Conservation (phyloP, 2,797 vertebrate genomes). For the Thaleichthys pacificus region DNA sequence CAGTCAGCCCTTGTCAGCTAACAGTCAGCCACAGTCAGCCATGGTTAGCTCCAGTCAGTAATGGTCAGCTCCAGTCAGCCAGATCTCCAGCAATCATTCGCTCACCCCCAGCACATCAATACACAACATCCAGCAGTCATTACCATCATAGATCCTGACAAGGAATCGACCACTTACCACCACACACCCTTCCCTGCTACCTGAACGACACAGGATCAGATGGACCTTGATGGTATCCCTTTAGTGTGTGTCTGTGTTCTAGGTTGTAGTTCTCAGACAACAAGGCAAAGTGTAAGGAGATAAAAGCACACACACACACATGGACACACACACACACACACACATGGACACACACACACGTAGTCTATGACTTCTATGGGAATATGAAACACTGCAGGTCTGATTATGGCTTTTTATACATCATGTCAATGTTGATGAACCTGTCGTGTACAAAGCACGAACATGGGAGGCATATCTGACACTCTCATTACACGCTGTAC, state of each 20-base stretch:
- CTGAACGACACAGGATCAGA: background rate
- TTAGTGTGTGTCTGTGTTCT: constrained; percentile 8
- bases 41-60: no score
- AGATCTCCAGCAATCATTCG: no score
- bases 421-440: constrained; percentile 52
- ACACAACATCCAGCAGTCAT: constrained; percentile 64
- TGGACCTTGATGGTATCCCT: background rate
- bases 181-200: constrained; percentile 22
- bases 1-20: no score
- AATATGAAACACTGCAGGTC: constrained; percentile 34
- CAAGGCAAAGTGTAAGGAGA: constrained; percentile 14
- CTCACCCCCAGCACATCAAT: constrained; percentile 34
- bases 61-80: no score
- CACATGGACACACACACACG: background rate
- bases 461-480: constrained; percentile 43
- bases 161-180: constrained; percentile 56
- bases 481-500: constrained; percentile 49
- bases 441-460: constrained; percentile 44
- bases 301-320: background rate
- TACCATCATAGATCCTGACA: constrained; percentile 64
- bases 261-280: background rate
- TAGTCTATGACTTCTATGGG: background rate
- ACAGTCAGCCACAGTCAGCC: no score
- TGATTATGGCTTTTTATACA: constrained; percentile 44
- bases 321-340: constrained; percentile 10